Conservation (phyloP, 2,888 invertebrate genomes). For the Drosophila maculinotata region DNA sequence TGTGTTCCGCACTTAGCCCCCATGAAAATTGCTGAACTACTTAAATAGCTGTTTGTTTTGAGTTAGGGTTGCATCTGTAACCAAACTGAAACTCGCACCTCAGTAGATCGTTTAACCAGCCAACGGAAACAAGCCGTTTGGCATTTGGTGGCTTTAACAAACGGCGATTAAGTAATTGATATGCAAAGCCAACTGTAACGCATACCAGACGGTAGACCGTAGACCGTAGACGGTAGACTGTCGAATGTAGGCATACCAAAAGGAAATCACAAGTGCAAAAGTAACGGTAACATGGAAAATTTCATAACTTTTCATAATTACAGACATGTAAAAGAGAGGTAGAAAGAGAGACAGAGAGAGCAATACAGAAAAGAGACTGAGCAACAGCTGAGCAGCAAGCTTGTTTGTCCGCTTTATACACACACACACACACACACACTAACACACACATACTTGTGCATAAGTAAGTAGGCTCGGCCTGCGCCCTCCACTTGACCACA, state of each 20-base stretch:
- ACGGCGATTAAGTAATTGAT: conserved; percentile 65
- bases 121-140: conserved; percentile 28
- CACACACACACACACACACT: conserved; percentile 1
- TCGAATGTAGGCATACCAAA: conserved; percentile 32
- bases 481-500: conserved; percentile 61
- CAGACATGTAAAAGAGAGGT: conserved; percentile 11
- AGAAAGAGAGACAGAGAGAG: conserved; percentile 2
- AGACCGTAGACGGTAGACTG: conserved; percentile 11
- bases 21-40: conserved; percentile 20
- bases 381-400: conserved; percentile 47
- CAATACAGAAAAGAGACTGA: conserved; percentile 14
- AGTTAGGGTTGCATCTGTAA: not conserved
- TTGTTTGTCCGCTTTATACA: conserved; percentile 51
- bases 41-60: conserved; percentile 11
- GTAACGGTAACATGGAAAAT: conserved; percentile 54
- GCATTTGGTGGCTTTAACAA: conserved; percentile 15
- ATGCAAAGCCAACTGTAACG: conserved; percentile 56
- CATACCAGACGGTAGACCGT: conserved; percentile 7
- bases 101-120: conserved; percentile 7
- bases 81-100: conserved; percentile 8
- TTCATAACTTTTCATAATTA: conserved; percentile 70
- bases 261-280: conserved; percentile 58
- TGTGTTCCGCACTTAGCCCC: not conserved
- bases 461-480: conserved; percentile 49
- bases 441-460: conserved; percentile 3